phyloP scores from a whole-genome alignment of 2,888 invertebrate species.

The Aromia moschata region DNA sequence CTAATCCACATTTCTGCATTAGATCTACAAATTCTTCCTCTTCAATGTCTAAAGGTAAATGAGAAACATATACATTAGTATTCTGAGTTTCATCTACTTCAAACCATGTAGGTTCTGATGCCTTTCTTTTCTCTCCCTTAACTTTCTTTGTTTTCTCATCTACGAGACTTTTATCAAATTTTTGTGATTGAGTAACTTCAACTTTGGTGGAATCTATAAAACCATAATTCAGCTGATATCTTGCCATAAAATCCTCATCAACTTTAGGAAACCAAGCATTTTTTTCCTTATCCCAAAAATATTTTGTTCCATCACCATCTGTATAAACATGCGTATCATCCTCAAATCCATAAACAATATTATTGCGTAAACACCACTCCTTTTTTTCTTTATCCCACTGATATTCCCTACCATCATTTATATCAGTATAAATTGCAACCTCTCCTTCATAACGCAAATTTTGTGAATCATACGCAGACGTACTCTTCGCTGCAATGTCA shows the following conservation, averaged over 20 bases:
- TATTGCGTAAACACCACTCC: constrained; percentile 66
- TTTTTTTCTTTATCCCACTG: constrained; percentile 71
- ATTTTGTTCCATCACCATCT: constrained; percentile 87
- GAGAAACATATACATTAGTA: constrained; percentile 95
- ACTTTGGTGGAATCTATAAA: constrained; percentile 72
- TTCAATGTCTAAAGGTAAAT: constrained; percentile 87
- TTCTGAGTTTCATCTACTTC: constrained; percentile 87
- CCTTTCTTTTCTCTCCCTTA: constrained; percentile 64
- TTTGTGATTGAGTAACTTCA: constrained; percentile 40
- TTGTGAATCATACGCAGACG: constrained; percentile 49
- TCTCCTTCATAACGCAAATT: constrained; percentile 77
- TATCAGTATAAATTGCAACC: constrained; percentile 79
- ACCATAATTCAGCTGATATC: constrained; percentile 95
- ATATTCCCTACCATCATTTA: constrained; percentile 73
- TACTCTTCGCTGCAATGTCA: not conserved
- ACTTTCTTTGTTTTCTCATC: constrained; percentile 49
- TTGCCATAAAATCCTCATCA: constrained; percentile 95
- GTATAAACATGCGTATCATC: constrained; percentile 82
- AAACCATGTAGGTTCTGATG: constrained; percentile 80
- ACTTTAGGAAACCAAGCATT: constrained; percentile 97
- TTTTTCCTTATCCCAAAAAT: constrained; percentile 90
- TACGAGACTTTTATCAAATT: constrained; percentile 46
- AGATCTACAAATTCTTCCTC: constrained; percentile 90
- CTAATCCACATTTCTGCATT: constrained; percentile 96
- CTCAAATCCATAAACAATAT: constrained; percentile 72